Evolutionary conservation across 30 jellyfish, hydroid and myxozoan genomes (phyloP).

Genomic region (Hydractinia echinata): DNA sequence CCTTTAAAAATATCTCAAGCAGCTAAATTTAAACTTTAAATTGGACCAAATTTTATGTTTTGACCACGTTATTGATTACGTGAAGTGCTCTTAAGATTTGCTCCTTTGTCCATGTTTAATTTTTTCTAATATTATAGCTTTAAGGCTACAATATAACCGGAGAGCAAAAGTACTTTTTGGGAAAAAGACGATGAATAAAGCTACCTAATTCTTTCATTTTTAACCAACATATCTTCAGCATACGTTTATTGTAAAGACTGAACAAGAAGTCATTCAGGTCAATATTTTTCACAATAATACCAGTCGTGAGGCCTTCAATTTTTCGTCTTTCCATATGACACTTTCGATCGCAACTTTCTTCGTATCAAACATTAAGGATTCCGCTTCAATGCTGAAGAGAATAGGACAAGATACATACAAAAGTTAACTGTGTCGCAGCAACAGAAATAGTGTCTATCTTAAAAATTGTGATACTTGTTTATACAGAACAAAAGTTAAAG

Average conservation of each 20-base stretch:
- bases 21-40: too few relatives aligned
- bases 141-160: neutral
- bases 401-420: neutral
- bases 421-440: too few relatives aligned
- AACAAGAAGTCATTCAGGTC: slow-evolving; percentile 8
- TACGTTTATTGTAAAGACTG: slow-evolving; percentile 10
- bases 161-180: neutral
- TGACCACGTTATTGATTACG: too few relatives aligned
- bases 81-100: too few relatives aligned
- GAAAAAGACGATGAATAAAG: neutral
- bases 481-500: too few relatives aligned
- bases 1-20: too few relatives aligned
- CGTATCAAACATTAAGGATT: slow-evolving; percentile 6
- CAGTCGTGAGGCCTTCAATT: slow-evolving; percentile 12
- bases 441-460: too few relatives aligned
- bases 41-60: too few relatives aligned
- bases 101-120: too few relatives aligned
- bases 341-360: slow-evolving; percentile 4
- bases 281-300: neutral
- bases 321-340: slow-evolving; percentile 18
- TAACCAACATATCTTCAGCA: slow-evolving; percentile 29
- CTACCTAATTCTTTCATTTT: slow-evolving; percentile 21
- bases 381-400: slow-evolving; percentile 21
- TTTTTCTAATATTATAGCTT: neutral
- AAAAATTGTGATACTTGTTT: too few relatives aligned